Evolutionary conservation across 2,797 vertebrate genomes (phyloP).

Genomic region (Sciaenops ocellatus): DNA sequence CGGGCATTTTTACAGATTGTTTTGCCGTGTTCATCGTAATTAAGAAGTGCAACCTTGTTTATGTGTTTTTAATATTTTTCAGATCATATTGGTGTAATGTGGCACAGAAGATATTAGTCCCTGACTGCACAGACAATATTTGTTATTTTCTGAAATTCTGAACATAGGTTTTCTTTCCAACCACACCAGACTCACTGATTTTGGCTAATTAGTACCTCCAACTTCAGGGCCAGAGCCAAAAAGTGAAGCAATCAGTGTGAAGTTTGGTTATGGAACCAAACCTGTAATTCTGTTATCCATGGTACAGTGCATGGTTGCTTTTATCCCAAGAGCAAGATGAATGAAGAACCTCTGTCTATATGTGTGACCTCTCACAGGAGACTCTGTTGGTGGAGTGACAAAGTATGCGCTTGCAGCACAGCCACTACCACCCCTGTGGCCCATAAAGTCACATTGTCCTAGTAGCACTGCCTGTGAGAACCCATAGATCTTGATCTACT

Average conservation of each 20-base stretch:
- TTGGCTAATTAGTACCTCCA: neutral
- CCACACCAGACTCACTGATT: neutral
- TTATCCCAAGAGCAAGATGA: neutral
- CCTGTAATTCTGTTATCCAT: neutral
- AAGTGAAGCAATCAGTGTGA: neutral
- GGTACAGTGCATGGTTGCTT: neutral
- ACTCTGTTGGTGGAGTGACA: constrained; percentile 47
- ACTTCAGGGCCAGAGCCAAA: neutral
- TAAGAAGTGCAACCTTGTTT: neutral
- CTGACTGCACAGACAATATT: neutral
- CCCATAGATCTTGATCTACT: constrained; percentile 70
- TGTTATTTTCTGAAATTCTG: neutral
- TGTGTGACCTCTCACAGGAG: constrained; percentile 38
- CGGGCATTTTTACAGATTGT: neutral
- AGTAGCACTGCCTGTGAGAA: constrained; percentile 33
- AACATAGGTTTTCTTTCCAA: too few relatives aligned
- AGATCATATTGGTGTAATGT: neutral
- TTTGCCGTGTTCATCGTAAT: neutral
- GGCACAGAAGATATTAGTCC: too few relatives aligned
- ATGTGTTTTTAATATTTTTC: neutral
- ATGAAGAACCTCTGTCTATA: constrained; percentile 12
- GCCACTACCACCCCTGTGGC: constrained; percentile 38
- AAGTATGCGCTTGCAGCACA: constrained; percentile 43
- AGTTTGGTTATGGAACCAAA: neutral
- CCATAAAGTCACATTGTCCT: constrained; percentile 58